Conservation (phyloP, 1,140 invertebrate species). For the Ylistrum balloti region DNA sequence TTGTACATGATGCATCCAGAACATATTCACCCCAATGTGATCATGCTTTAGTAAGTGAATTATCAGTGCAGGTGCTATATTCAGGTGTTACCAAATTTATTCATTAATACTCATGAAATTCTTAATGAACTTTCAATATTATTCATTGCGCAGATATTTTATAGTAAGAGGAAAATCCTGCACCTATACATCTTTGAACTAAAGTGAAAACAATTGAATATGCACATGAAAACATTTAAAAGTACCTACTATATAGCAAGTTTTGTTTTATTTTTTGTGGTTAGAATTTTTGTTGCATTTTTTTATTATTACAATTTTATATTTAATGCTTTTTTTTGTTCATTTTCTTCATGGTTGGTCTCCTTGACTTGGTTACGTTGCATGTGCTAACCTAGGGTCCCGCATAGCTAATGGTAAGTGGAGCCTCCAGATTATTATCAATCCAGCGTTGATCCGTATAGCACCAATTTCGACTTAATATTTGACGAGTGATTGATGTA, state of each 20-base stretch:
- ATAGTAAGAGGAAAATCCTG: no score
- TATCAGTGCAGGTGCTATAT: neutral
- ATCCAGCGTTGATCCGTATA: neutral
- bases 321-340: conserved; percentile 46
- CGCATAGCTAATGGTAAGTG: conserved; percentile 64
- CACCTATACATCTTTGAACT: no score
- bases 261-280: conserved; percentile 32
- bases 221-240: neutral
- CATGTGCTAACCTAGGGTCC: conserved; percentile 64
- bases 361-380: conserved; percentile 56
- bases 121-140: neutral
- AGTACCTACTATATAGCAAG: neutral
- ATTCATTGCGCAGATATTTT: no score
- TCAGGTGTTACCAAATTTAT: neutral
- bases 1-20: neutral
- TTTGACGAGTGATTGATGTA: conserved; percentile 8
- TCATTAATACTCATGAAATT: neutral
- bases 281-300: conserved; percentile 38
- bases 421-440: conserved; percentile 12
- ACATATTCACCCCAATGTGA: neutral
- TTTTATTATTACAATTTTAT: conserved; percentile 2
- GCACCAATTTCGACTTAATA: neutral
- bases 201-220: neutral
- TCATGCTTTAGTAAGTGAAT: neutral
- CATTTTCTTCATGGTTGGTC: conserved; percentile 59